Evolutionary conservation across 2,797 vertebrate species (phyloP), one percentile per base, ranked within the genome.

Genomic region (Galaxias olidus): DNA sequence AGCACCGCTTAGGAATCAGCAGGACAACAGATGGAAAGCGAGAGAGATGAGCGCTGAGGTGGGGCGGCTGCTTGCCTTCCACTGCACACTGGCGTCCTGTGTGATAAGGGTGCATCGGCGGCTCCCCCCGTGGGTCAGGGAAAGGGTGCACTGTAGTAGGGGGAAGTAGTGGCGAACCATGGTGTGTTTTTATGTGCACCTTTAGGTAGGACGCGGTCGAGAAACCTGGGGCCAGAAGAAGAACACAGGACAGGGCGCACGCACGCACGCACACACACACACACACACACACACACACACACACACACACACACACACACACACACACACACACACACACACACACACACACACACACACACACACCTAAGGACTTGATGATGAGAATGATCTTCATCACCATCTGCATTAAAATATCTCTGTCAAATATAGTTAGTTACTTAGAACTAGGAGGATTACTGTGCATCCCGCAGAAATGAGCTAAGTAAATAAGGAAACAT

Each of bases 201-300:
- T 98, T 99, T 96, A 99, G 97, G 95, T 99, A 99, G 94, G 98
- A 99, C 84, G 98, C 96, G 92, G 96, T 98, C 91, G 97, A 99
- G 95, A 99, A 98, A 98, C 98, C 98, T 99, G 92, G 83, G 30
- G 30, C 30, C 30, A 30, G 30, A 30, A 30, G 30, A 30, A 30
- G 30, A 6, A 30, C 30, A 30, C 30, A 30, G 30, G 30, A 30
- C 30, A 30, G 30, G 30, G 75, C 83, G 86, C 81, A 88, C 74
- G 82, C 69, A 74, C 82, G 63, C 62, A 65, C 86, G 72, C 69
- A 81, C 77, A 68, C 47, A 86, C 63, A 77, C 61, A 15, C 52
- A 61, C 46, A 19, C 44, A 6, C 14, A 44, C 20, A 58, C 17
- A 44, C 30, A 41, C 53, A 63, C 7, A 60, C n/a, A 20, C 18